Base-by-base conservation (phyloP, 1,140 invertebrate genomes). In the Maniola jurtina region DNA sequence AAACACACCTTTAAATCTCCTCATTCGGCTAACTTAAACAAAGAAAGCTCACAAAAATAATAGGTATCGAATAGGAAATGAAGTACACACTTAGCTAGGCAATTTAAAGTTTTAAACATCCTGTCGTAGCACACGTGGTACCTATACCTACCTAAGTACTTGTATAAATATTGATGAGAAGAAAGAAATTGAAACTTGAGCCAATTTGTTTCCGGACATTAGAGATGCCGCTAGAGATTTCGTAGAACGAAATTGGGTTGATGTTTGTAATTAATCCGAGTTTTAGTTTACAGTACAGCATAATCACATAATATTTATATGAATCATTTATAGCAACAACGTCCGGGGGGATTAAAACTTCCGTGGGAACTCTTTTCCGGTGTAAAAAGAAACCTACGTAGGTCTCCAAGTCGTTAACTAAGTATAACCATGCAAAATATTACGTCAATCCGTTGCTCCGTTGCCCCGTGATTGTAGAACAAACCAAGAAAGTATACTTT, bases 31-130 rank as follows among this genome's bases (percentile, higher is more conserved):
- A 71, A 77, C 81, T 81, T 68, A 70, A 77, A 75, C 72, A 70
- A 76, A 63, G 70, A 75, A 79, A 73, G 79, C 73, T 73, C 74
- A 78, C 80, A 79, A 80, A 86, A 84, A 86, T 25, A 25, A 25
- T 25, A 25, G 25, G 82, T 85, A 78, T 73, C 61, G 79, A 80
- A 81, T 87, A 87, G 79, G 80, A 82, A 84, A 86, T 85, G 73
- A 85, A 83, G 74, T 83, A 80, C 73, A 72, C 80, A 83, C 80
- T 88, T 83, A 88, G 73, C 73, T 68, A 50, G 62, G 77, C 72
- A 78, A 84, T 86, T 81, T 71, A 72, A 71, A 75, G 68, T 80
- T 87, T 81, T 73, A 87, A 89, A 87, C 83, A 89, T 89, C 81
- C 85, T 84, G 86, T 80, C 76, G 70, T 76, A 81, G 67, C 76